Conservation (phyloP, 2,113 vertebrate genomes). For the Lutjanus erythropterus region DNA sequence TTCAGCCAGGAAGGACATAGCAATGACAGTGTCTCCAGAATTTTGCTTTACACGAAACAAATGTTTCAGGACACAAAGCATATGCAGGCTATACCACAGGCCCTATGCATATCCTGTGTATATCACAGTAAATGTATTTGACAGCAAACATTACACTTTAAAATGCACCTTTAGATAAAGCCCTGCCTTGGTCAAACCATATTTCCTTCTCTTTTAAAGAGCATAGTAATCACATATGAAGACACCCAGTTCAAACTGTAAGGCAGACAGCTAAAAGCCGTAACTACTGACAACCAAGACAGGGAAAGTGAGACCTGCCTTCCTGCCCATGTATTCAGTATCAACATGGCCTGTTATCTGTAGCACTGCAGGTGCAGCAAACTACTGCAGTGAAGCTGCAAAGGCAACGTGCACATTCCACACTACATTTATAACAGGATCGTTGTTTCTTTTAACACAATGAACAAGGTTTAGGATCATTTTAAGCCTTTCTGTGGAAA, state of each 20-base stretch:
- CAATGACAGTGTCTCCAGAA: not conserved
- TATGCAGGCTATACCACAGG: too few relatives aligned
- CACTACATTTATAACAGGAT: not conserved
- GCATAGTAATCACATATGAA: not conserved
- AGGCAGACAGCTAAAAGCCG: not conserved
- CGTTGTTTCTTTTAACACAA: accelerated
- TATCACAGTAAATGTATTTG: not conserved
- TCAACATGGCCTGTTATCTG: constrained; percentile 27
- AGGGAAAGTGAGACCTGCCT: not conserved
- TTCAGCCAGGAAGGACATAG: constrained; percentile 18
- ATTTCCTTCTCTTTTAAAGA: not conserved
- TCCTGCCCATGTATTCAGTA: constrained; percentile 15
- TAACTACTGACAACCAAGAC: not conserved
- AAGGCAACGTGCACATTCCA: not conserved
- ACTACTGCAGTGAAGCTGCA: constrained; percentile 32
- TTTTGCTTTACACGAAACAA: constrained; percentile 9
- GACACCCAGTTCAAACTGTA: not conserved
- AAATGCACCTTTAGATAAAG: not conserved
- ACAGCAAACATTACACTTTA: not conserved
- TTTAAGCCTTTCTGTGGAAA: too few relatives aligned
- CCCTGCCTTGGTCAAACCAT: not conserved
- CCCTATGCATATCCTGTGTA: not conserved
- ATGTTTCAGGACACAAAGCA: not conserved
- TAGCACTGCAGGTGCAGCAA: constrained; percentile 46
- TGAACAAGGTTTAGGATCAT: too few relatives aligned